A percentile compares a stretch with the other conserved stretches of the same genome.
These are phyloP conservation scores for human DNA, from an alignment of 2,113 vertebrate species.

Conservation along the genomic window GRCh38 chrX:21582501-21583000, in stretches of 20 bases:
- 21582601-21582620: constrained; percentile 37
- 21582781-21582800: neutral
- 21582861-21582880: neutral
- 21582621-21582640: neutral
- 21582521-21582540: neutral
- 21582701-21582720: neutral
- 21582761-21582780: constrained; percentile 21
- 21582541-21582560: constrained; percentile 29
- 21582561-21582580: neutral
- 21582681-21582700: neutral
- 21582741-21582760: constrained; percentile 16
- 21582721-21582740: neutral
- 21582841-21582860: neutral
- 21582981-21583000: constrained; percentile 24
- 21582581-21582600: neutral
- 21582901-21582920: neutral
- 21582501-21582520: neutral
- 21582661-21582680: constrained; percentile 23
- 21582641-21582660: neutral
- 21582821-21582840: neutral
- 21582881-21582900: neutral
- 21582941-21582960: constrained; percentile 38
- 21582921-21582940: neutral
- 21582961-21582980: constrained; percentile 12
- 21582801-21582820: neutral